A percentile compares a stretch with the other conserved stretches of the same genome.
phyloP scores from a whole-genome alignment of 2,797 vertebrate species.

The Sebastes diaconus region DNA sequence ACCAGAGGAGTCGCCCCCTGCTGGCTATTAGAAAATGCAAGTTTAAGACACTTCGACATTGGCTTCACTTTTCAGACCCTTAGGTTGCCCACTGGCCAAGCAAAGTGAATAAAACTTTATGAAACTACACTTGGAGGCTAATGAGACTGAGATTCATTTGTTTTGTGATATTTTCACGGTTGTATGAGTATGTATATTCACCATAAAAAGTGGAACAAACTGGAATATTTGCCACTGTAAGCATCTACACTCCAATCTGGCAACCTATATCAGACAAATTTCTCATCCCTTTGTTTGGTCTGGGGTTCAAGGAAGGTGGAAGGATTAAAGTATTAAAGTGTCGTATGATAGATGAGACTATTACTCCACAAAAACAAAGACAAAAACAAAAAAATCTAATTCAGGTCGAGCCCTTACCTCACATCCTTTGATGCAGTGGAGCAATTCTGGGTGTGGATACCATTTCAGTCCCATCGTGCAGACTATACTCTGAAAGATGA shows the following conservation, averaged over 20 bases:
- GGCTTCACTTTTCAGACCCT: neutral
- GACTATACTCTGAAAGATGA: constrained; percentile 86
- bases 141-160: neutral
- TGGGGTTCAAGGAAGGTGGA: neutral
- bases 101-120: constrained; percentile 26
- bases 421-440: constrained; percentile 97
- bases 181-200: neutral
- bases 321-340: neutral
- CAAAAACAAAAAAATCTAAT: neutral
- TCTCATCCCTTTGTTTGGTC: neutral
- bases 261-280: neutral
- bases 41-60: neutral
- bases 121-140: constrained; percentile 10
- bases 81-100: constrained; percentile 4
- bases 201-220: neutral
- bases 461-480: constrained; percentile 96
- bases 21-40: neutral
- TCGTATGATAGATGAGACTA: constrained; percentile 14
- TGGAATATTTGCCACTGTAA: neutral
- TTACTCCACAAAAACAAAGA: neutral
- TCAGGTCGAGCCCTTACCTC: constrained; percentile 85
- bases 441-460: constrained; percentile 92
- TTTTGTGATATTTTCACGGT: neutral
- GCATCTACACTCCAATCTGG: neutral
- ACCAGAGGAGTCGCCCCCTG: no score